Evolutionary conservation across 2,113 vertebrate species (phyloP).

Genomic region (Clinocottus analis): DNA sequence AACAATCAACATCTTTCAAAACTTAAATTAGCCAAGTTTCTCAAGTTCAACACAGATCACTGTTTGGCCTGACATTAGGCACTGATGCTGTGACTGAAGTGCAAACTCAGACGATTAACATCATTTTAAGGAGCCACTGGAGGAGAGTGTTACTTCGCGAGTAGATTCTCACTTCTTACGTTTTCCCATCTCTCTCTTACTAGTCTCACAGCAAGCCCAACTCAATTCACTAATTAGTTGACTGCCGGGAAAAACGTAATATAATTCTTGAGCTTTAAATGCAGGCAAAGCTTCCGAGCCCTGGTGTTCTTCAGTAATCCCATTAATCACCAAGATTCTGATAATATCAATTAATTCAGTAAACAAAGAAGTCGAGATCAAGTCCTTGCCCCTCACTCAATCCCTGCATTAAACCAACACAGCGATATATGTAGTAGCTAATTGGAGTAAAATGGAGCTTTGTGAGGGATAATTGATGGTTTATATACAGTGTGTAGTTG

Average conservation of each 20-base stretch:
- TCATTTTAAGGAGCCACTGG: neutral
- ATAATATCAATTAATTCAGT: conserved; percentile 79
- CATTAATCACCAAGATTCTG: conserved; percentile 73
- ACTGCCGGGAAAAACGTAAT: conserved; percentile 58
- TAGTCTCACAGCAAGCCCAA: conserved; percentile 29
- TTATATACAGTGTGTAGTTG: conserved; percentile 47
- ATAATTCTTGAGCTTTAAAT: conserved; percentile 63
- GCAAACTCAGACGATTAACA: conserved; percentile 7
- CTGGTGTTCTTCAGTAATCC: conserved; percentile 61
- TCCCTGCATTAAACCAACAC: conserved; percentile 67
- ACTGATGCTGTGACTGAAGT: neutral
- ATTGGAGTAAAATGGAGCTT: conserved; percentile 75
- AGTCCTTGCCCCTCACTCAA: conserved; percentile 57
- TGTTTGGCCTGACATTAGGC: neutral
- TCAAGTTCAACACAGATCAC: neutral
- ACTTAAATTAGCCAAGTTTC: neutral
- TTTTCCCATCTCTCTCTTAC: conserved; percentile 14
- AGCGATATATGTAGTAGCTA: conserved; percentile 67
- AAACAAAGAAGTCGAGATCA: conserved; percentile 73
- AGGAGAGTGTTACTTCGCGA: conserved; percentile 2
- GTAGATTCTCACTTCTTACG: conserved; percentile 1
- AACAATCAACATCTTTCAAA: neutral
- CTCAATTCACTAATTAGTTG: conserved; percentile 60
- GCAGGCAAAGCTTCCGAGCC: conserved; percentile 58
- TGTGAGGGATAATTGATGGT: conserved; percentile 62